Percentiles rank a stretch among this genome's conserved stretches.
Conservation (phyloP, 2,797 vertebrate genomes). For the Falco rusticolus region DNA sequence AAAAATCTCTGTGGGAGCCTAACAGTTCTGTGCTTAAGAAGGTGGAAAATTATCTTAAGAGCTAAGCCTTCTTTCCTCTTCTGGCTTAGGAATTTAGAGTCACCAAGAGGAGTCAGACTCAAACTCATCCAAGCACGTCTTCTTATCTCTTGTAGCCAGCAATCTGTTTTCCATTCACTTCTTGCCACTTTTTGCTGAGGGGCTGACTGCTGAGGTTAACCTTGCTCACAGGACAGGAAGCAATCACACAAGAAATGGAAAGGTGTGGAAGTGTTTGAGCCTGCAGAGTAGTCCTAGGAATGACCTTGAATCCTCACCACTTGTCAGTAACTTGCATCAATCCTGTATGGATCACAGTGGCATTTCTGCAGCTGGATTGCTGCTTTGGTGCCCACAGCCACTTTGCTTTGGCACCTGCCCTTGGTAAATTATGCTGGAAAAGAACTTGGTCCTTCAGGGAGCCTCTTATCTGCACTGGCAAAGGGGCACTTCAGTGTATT, state of each 20-base stretch:
- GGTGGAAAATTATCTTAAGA: conserved; percentile 58
- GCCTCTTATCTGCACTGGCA: background rate
- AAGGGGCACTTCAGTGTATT: background rate
- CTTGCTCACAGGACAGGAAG: conserved; percentile 24
- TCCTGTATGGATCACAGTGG: background rate
- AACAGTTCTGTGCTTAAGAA: conserved; percentile 28
- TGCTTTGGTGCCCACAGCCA: background rate
- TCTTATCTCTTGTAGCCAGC: conserved; percentile 39
- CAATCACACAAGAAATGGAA: background rate
- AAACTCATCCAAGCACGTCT: background rate
- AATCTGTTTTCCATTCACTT: conserved; percentile 42
- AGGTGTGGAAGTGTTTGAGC: conserved; percentile 33
- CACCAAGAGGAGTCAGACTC: background rate
- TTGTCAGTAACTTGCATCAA: background rate
- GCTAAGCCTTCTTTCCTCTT: conserved; percentile 39
- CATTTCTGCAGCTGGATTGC: background rate
- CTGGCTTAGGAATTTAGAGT: conserved; percentile 42
- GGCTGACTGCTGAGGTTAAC: conserved; percentile 42
- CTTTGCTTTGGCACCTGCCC: background rate
- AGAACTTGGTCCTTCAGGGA: background rate
- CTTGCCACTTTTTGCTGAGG: conserved; percentile 31
- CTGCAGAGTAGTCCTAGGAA: background rate
- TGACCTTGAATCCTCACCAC: background rate
- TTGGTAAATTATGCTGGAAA: background rate
- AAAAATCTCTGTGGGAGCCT: conserved; percentile 17